A percentile compares a stretch with the other conserved stretches of the same genome.
phyloP scores from a whole-genome alignment of 2,113 vertebrate genomes.

The Oryzias celebensis region DNA sequence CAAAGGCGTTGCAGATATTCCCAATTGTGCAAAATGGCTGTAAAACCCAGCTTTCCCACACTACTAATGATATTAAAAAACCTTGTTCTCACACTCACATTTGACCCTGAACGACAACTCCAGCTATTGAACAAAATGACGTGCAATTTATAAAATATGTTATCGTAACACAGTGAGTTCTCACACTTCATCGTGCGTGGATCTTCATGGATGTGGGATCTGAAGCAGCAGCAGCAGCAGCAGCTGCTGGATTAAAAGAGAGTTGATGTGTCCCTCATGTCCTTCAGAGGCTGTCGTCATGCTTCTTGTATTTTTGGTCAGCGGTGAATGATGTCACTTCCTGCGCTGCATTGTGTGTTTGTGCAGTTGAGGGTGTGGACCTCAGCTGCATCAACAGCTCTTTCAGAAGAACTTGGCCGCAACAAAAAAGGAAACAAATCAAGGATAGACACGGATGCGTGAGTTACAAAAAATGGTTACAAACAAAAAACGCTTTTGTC shows the following conservation, averaged over 20 bases:
- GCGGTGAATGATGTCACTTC: slow-evolving; percentile 72
- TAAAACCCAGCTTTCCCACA: slow-evolving; percentile 14
- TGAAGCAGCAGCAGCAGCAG: slow-evolving; percentile 42
- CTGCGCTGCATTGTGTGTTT: slow-evolving; percentile 45
- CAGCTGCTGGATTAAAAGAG: slow-evolving; percentile 54
- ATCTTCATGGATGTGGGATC: slow-evolving; percentile 37
- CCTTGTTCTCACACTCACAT: background rate
- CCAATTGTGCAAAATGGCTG: background rate
- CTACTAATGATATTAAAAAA: slow-evolving; percentile 15
- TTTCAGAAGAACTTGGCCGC: slow-evolving; percentile 9
- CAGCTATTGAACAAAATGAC: slow-evolving; percentile 15
- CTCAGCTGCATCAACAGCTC: slow-evolving; percentile 58
- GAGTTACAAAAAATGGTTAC: background rate
- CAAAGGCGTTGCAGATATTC: too few relatives aligned
- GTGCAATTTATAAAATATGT: slow-evolving; percentile 28
- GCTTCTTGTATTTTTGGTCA: slow-evolving; percentile 70
- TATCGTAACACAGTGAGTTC: slow-evolving; percentile 32
- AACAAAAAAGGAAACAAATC: slow-evolving; percentile 7
- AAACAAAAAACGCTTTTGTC: background rate
- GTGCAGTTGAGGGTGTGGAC: slow-evolving; percentile 47
- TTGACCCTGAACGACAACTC: slow-evolving; percentile 4
- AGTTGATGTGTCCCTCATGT: slow-evolving; percentile 57
- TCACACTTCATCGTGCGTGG: slow-evolving; percentile 21
- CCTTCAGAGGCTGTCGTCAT: slow-evolving; percentile 59
- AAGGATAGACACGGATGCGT: slow-evolving; percentile 6